Evolutionary conservation across 2,113 vertebrate genomes (phyloP), one percentile per base, ranked within the genome.

Genomic region (Sinocyclocheilus anshuiensis): DNA sequence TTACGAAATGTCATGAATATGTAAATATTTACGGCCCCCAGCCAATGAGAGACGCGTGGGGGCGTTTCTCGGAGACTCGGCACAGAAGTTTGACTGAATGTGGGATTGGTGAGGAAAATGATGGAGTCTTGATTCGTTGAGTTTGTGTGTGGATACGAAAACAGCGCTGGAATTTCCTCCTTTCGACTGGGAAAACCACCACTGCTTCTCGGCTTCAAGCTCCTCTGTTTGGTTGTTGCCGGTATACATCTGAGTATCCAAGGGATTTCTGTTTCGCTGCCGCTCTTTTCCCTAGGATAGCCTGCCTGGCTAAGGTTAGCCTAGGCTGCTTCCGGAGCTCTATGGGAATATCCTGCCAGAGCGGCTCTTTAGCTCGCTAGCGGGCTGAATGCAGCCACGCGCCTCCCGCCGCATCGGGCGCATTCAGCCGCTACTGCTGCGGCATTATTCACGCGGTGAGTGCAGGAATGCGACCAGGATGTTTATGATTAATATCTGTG

Each of bases 81-180:
- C 81, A 72, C 80, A 83, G 74, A 78, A 84, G 48, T 89, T 84
- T 48, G 67, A 82, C 69, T 87, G 88, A 89, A 89, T 90, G 86
- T 88, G 42, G 88, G 84, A 83, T 84, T 84, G 85, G 86, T 74
- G 53, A 72, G 79, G 85, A 77, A 91, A 83, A 88, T 88, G 89
- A 94, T 92, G 93, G 90, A 89, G 89, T 85, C 75, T 72, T 81
- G 80, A 91, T 78, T 86, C 84, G 86, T 87, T 86, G 87, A 92
- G 86, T 92, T 89, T 89, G 80, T 91, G 53, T 72, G 79, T 63
- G 24, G 63, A 84, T 33, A 20, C 16, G 65, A 72, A 69, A 55
- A 89, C 65, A 39, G 83, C 63, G 59, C 61, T 87, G 86, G 87
- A 89, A 90, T 90, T 78, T 81, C 33, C 57, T 48, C 83, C 24